Evolutionary conservation across 2,113 vertebrate species (phyloP).

Genomic region (Corydoras maculifer): DNA sequence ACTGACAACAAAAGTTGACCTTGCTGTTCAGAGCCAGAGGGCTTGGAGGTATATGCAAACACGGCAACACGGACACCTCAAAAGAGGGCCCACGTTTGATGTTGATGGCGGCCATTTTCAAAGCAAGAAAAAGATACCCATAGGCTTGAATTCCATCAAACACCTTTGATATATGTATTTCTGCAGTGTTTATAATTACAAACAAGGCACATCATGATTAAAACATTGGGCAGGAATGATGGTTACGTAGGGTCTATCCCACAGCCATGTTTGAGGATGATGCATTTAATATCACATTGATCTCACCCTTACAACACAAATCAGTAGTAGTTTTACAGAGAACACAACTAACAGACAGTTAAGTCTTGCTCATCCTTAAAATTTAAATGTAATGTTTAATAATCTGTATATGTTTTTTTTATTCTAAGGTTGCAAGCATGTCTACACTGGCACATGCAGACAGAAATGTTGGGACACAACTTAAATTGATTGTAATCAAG

Average conservation of each 20-base stretch:
- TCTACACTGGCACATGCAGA: too few species aligned
- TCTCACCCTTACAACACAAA: conserved; percentile 41
- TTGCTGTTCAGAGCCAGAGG: conserved; percentile 60
- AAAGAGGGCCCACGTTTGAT: conserved; percentile 62
- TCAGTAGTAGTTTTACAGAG: conserved; percentile 11
- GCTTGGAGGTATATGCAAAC: conserved; percentile 70
- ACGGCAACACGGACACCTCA: conserved; percentile 52
- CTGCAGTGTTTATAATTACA: conserved; percentile 71
- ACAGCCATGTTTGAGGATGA: conserved; percentile 9
- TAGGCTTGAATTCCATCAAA: conserved; percentile 67
- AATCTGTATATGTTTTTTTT: too few species aligned
- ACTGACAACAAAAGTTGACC: conserved; percentile 66
- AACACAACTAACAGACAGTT: too few species aligned
- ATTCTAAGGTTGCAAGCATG: too few species aligned
- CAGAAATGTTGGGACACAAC: too few species aligned
- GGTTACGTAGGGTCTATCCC: conserved; percentile 47
- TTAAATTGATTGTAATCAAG: too few species aligned
- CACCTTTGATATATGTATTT: conserved; percentile 65
- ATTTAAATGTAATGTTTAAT: too few species aligned
- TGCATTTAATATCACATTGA: conserved; percentile 13
- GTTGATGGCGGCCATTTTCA: conserved; percentile 60
- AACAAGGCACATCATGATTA: conserved; percentile 70
- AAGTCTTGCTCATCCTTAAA: too few species aligned
- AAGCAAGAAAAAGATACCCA: conserved; percentile 65
- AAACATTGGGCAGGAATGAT: conserved; percentile 60